A percentile compares a stretch with the other conserved stretches of the same genome.
Conservation (phyloP, 2,888 invertebrate species). For the Ophonus ardosiacus region DNA sequence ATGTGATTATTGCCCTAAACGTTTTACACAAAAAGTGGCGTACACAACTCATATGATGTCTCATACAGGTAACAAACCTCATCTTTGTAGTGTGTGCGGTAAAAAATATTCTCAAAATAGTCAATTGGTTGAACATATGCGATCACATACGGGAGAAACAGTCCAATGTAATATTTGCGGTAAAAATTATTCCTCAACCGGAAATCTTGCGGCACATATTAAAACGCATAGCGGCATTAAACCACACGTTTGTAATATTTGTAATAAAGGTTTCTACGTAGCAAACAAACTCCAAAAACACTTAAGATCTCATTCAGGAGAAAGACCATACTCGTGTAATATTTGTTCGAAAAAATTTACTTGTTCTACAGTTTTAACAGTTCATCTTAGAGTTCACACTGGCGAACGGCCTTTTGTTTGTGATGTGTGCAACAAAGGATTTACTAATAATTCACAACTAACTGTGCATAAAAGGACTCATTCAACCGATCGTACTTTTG, state of each 20-base stretch:
- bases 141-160: conserved; percentile 70
- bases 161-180: conserved; percentile 69
- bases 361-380: conserved; percentile 67
- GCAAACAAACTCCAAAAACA: conserved; percentile 71
- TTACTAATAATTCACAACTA: conserved; percentile 68
- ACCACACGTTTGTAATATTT: conserved; percentile 69
- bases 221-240: conserved; percentile 70
- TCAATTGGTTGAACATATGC: conserved; percentile 69
- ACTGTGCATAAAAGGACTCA: conserved; percentile 67
- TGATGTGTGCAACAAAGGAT: conserved; percentile 67
- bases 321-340: conserved; percentile 71
- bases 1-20: conserved; percentile 72
- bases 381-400: conserved; percentile 68
- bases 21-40: conserved; percentile 62
- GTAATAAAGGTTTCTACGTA: conserved; percentile 70
- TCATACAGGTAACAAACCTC: conserved; percentile 69
- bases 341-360: conserved; percentile 68
- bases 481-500: conserved; percentile 65
- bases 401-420: conserved; percentile 68
- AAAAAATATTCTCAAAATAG: conserved; percentile 69
- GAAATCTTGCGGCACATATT: conserved; percentile 70
- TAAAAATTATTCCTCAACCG: conserved; percentile 68
- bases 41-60: conserved; percentile 68
- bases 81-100: conserved; percentile 69
- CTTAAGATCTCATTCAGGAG: conserved; percentile 72